Percentiles rank a stretch among this genome's conserved stretches.
phyloP scores from a whole-genome alignment of 2,888 invertebrate species.

The Polymixis flavicincta region DNA sequence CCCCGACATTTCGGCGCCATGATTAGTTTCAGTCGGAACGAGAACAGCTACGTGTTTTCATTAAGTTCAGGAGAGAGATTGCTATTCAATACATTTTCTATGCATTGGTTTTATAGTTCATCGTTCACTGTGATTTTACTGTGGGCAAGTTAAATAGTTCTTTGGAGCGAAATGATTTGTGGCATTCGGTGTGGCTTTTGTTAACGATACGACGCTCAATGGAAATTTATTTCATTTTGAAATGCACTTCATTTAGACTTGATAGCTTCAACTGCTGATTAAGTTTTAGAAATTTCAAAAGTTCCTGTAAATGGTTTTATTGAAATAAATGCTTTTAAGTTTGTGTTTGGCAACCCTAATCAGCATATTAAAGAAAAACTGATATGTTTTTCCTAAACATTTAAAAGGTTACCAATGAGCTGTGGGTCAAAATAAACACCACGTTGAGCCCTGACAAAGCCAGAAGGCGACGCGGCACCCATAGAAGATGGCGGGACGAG shows the following conservation, averaged over 20 bases:
- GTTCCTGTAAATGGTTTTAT: no score
- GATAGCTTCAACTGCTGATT: not conserved
- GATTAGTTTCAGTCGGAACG: slow-evolving; percentile 55
- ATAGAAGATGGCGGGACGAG: no score
- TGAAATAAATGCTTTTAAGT: no score
- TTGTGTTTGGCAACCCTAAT: not conserved
- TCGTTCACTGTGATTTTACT: slow-evolving; percentile 49
- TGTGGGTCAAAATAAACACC: no score
- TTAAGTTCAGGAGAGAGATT: slow-evolving; percentile 45
- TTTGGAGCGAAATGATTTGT: slow-evolving; percentile 32
- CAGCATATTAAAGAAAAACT: not conserved
- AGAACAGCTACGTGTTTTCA: slow-evolving; percentile 62
- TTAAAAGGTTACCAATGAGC: no score
- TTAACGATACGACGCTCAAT: not conserved
- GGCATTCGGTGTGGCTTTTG: slow-evolving; percentile 5
- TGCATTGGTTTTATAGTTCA: slow-evolving; percentile 56
- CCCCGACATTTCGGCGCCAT: slow-evolving; percentile 36
- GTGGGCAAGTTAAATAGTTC: slow-evolving; percentile 22
- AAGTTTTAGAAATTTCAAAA: no score
- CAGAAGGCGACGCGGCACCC: no score
- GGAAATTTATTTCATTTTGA: not conserved
- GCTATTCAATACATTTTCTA: slow-evolving; percentile 59
- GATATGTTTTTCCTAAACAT: not conserved
- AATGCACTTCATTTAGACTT: not conserved
- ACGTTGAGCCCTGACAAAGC: no score